Evolutionary conservation across 2,113 vertebrate species (phyloP).

Genomic region (Neolamprologus tretocephalus): DNA sequence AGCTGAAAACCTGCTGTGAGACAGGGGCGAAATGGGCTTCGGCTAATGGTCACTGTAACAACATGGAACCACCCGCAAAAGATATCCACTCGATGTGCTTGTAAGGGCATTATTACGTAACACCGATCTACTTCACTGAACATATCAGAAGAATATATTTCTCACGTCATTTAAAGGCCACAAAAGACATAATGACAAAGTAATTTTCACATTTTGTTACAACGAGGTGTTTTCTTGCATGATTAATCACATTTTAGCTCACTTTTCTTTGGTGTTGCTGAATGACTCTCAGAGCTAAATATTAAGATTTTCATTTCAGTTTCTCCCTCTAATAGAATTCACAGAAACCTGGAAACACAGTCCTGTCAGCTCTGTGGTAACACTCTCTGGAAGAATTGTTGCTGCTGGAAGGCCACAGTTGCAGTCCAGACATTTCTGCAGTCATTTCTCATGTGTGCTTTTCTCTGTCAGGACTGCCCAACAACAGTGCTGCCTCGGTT

Average conservation of each 20-base stretch:
- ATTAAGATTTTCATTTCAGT: neutral
- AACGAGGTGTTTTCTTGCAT: neutral
- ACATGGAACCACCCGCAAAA: conserved; percentile 72
- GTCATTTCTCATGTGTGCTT: conserved; percentile 6
- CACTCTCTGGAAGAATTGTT: neutral
- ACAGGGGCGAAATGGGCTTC: conserved; percentile 88
- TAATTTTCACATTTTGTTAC: neutral
- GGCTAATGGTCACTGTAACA: conserved; percentile 78
- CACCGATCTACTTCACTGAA: neutral
- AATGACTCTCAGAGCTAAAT: neutral
- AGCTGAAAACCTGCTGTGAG: conserved; percentile 84
- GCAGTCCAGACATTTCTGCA: conserved; percentile 8
- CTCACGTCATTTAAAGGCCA: neutral
- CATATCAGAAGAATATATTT: neutral
- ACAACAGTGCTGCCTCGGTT: conserved; percentile 82
- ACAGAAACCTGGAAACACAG: neutral
- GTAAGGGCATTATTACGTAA: conserved; percentile 61
- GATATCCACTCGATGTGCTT: conserved; percentile 78
- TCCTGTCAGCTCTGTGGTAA: neutral
- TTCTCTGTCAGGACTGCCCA: conserved; percentile 76
- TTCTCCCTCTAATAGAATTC: neutral
- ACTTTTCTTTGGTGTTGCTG: neutral
- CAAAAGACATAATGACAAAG: neutral
- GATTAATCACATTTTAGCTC: neutral
- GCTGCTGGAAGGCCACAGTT: neutral